Evolutionary conservation across 2,888 invertebrate species (phyloP).

Genomic region (Thecophora atra): DNA sequence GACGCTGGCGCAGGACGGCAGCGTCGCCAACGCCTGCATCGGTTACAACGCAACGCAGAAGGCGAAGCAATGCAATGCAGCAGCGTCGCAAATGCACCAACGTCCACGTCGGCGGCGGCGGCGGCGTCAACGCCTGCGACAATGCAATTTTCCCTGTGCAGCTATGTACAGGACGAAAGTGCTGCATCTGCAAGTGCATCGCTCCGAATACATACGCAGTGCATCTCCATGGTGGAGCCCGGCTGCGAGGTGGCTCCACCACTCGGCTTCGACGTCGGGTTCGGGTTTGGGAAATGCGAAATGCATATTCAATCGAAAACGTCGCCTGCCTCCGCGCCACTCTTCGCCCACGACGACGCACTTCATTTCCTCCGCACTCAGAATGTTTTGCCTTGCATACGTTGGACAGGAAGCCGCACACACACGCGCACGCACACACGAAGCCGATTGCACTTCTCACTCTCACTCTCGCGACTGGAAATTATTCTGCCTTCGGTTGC

Average conservation of each 20-base stretch:
- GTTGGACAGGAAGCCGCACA: no score
- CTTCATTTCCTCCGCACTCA: neutral
- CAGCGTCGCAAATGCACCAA: neutral
- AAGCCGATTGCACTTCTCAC: no score
- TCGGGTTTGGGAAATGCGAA: neutral
- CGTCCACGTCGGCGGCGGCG: neutral
- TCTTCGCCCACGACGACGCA: neutral
- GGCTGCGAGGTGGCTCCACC: no score
- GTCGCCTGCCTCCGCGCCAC: neutral
- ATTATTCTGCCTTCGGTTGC: no score
- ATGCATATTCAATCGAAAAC: slow-evolving; percentile 17
- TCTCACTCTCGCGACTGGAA: no score
- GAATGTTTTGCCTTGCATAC: neutral
- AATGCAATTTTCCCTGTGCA: neutral
- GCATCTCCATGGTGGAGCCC: neutral
- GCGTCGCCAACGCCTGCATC: neutral
- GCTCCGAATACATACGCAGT: neutral
- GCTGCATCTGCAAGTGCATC: neutral
- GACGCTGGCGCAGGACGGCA: slow-evolving; percentile 7
- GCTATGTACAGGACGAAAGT: neutral
- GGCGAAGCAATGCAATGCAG: neutral
- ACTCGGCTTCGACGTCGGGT: no score
- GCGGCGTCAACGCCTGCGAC: no score
- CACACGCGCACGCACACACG: no score
- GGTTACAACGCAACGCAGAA: neutral